Evolutionary conservation across 2,797 vertebrate species (phyloP).

Genomic region (Danio jaintianensis): DNA sequence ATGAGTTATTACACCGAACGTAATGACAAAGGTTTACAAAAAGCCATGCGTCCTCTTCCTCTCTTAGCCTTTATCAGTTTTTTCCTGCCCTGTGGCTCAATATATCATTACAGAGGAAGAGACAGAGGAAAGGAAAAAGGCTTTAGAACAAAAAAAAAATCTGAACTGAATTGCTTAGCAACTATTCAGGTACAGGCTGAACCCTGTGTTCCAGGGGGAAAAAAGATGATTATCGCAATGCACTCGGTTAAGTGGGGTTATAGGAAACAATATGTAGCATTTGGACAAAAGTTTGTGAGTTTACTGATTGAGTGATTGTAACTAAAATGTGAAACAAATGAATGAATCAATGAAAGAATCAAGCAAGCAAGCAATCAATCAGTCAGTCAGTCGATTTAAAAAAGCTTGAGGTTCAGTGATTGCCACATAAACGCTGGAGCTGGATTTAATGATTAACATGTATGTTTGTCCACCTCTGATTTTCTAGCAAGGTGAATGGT

Average conservation of each 20-base stretch:
- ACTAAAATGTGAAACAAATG: no score
- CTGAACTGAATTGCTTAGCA: background rate
- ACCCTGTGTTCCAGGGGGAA: background rate
- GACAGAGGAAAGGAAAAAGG: background rate
- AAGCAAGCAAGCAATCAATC: no score
- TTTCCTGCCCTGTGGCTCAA: conserved; percentile 20
- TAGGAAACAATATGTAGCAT: no score
- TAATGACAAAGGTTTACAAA: conserved; percentile 41
- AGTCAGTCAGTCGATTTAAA: background rate
- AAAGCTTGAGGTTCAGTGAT: background rate
- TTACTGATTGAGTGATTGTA: no score
- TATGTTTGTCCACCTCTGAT: conserved; percentile 45
- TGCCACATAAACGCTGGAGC: background rate
- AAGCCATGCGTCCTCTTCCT: conserved; percentile 9
- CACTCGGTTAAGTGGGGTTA: background rate
- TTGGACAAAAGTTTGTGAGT: no score
- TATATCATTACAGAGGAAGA: background rate
- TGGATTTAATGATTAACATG: background rate
- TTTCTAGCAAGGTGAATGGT: conserved; percentile 97
- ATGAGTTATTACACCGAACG: conserved; percentile 35
- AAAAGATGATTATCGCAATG: background rate
- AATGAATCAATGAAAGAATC: no score
- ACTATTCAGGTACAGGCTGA: background rate
- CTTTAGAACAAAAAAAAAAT: background rate
- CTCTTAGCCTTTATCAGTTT: conserved; percentile 41